phyloP scores from a whole-genome alignment of 1,140 invertebrate genomes.

The Apis mellifera region DNA sequence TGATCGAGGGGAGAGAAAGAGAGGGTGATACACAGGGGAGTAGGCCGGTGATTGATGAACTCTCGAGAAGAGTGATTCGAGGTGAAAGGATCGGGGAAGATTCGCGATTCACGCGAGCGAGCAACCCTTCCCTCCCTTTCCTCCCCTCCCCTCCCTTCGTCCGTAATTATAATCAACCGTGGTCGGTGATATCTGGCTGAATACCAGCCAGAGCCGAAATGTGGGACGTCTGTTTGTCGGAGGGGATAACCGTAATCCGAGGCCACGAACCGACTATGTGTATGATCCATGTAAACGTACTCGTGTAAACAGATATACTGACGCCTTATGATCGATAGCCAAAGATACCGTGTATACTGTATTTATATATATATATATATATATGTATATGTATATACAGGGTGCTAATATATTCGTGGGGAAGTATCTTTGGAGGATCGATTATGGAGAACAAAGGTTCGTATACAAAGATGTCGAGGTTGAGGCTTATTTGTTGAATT shows the following conservation, averaged over 20 bases:
- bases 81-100: neutral
- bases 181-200: conserved; percentile 2
- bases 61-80: neutral
- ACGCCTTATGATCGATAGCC: conserved; percentile 2
- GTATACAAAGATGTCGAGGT: no score
- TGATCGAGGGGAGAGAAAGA: neutral
- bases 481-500: no score
- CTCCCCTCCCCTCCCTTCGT: no score
- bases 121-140: neutral
- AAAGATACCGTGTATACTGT: neutral
- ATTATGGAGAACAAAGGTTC: no score
- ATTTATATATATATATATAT: no score
- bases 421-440: no score
- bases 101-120: neutral
- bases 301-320: conserved; percentile 15
- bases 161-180: conserved; percentile 15
- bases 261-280: conserved; percentile 5
- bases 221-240: conserved; percentile 12
- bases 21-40: neutral
- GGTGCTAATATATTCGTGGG: no score
- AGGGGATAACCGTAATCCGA: conserved; percentile 18
- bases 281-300: conserved; percentile 32
- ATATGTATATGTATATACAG: no score
- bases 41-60: conserved; percentile 16
- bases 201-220: conserved; percentile 1